phyloP scores from a whole-genome alignment of 2,113 vertebrate species.

The Nansenia antarctica region DNA sequence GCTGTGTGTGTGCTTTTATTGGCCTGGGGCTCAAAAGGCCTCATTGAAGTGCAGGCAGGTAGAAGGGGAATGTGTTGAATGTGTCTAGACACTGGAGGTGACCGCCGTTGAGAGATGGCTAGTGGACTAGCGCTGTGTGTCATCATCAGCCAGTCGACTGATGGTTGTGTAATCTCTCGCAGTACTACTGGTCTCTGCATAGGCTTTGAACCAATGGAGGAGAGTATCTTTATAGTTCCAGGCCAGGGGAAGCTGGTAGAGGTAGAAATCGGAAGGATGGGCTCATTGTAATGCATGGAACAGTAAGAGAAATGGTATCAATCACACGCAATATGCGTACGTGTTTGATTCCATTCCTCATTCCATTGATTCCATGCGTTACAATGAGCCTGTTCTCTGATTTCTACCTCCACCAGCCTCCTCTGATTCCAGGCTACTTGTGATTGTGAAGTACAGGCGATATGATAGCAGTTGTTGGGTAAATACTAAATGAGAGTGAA shows the following conservation, averaged over 20 bases:
- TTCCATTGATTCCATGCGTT: too few relatives aligned
- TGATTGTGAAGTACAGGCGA: neutral
- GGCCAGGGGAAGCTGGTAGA: too few relatives aligned
- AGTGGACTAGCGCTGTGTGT: neutral
- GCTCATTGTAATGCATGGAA: too few relatives aligned
- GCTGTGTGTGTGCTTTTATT: slow-evolving; percentile 29
- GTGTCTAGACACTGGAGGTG: slow-evolving; percentile 10
- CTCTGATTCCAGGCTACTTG: neutral
- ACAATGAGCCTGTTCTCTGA: too few relatives aligned
- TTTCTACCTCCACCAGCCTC: too few relatives aligned
- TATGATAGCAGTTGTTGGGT: neutral
- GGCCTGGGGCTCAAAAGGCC: slow-evolving; percentile 17
- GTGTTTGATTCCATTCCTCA: too few relatives aligned
- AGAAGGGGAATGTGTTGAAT: slow-evolving; percentile 9
- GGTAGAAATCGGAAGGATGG: too few relatives aligned
- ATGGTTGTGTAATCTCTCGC: neutral
- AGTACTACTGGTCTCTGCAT: neutral
- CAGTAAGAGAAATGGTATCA: too few relatives aligned
- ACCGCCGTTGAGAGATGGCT: neutral
- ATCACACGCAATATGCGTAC: too few relatives aligned
- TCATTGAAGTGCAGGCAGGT: slow-evolving; percentile 16
- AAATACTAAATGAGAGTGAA: neutral
- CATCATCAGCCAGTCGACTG: neutral
- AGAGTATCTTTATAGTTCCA: neutral
- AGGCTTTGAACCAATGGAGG: neutral